phyloP scores from a whole-genome alignment of 2,888 invertebrate genomes.

The Microchrysa polita region DNA sequence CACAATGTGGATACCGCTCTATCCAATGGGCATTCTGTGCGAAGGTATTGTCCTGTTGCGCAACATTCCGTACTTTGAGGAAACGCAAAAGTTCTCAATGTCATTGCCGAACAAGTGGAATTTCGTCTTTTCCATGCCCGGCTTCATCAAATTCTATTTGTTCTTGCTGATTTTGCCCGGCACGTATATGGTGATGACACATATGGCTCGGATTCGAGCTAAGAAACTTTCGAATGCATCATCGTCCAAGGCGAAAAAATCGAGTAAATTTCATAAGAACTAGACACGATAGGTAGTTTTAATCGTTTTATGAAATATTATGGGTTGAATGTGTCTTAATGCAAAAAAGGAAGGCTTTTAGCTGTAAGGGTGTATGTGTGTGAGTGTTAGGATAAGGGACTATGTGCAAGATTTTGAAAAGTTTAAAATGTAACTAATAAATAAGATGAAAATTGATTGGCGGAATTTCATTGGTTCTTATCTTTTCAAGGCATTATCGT shows the following conservation, averaged over 20 bases:
- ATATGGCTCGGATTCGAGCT: slow-evolving; percentile 81
- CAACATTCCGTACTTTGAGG: slow-evolving; percentile 90
- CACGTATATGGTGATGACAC: slow-evolving; percentile 80
- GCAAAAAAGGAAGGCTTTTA: too few species aligned
- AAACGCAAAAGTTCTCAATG: slow-evolving; percentile 79
- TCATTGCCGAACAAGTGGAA: slow-evolving; percentile 86
- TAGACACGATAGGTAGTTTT: too few species aligned
- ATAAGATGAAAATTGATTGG: too few species aligned
- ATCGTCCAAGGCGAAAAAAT: slow-evolving; percentile 52
- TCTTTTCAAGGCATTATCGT: too few species aligned
- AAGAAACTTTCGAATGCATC: slow-evolving; percentile 70
- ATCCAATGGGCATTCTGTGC: slow-evolving; percentile 88
- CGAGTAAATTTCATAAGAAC: background rate
- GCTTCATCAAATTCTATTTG: slow-evolving; percentile 80
- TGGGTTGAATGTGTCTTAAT: too few species aligned
- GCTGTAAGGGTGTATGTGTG: too few species aligned
- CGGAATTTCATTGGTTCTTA: too few species aligned
- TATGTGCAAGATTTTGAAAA: too few species aligned
- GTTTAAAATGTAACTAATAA: too few species aligned
- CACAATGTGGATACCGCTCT: slow-evolving; percentile 91
- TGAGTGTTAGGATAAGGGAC: too few species aligned
- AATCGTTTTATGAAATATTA: too few species aligned
- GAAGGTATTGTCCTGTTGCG: slow-evolving; percentile 84
- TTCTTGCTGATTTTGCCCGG: slow-evolving; percentile 80
- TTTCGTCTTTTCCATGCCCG: slow-evolving; percentile 86